A percentile compares a stretch with the other conserved stretches of the same genome.
Evolutionary conservation across 2,113 vertebrate genomes (phyloP).

Genomic region (Halichoerus grypus): DNA sequence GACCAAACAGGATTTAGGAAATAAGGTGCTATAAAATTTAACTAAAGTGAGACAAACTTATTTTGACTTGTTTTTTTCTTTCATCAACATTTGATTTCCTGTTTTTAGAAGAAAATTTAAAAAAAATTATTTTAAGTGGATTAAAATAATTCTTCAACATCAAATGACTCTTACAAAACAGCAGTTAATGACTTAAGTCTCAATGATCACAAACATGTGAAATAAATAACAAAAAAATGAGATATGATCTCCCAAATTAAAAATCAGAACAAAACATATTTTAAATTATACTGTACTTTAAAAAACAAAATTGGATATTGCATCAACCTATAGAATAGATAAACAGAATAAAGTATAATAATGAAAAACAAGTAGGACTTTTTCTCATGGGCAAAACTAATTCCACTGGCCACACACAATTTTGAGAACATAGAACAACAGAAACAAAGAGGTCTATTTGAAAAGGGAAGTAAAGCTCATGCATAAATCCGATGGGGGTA

Average conservation of each 20-base stretch:
- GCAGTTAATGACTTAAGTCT: conserved; percentile 2
- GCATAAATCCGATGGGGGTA: neutral
- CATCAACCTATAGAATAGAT: neutral
- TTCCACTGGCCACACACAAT: neutral
- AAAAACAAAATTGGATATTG: neutral
- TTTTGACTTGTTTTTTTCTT: neutral
- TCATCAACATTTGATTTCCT: neutral
- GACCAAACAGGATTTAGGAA: neutral
- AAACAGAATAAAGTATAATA: neutral
- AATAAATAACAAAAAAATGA: conserved; percentile 2
- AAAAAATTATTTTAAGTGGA: neutral
- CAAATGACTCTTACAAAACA: conserved; percentile 29
- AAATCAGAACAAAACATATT: neutral
- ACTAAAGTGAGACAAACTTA: neutral
- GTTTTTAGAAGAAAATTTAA: neutral
- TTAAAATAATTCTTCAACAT: neutral
- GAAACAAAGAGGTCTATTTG: neutral
- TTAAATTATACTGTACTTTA: neutral
- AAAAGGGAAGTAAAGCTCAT: neutral
- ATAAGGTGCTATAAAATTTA: conserved; percentile 7
- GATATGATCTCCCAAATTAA: neutral
- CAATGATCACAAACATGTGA: neutral
- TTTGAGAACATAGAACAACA: neutral
- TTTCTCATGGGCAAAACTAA: neutral
- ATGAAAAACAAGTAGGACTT: neutral